phyloP scores from a whole-genome alignment of 1,140 invertebrate species.

The Hydropsyche tenuis region DNA sequence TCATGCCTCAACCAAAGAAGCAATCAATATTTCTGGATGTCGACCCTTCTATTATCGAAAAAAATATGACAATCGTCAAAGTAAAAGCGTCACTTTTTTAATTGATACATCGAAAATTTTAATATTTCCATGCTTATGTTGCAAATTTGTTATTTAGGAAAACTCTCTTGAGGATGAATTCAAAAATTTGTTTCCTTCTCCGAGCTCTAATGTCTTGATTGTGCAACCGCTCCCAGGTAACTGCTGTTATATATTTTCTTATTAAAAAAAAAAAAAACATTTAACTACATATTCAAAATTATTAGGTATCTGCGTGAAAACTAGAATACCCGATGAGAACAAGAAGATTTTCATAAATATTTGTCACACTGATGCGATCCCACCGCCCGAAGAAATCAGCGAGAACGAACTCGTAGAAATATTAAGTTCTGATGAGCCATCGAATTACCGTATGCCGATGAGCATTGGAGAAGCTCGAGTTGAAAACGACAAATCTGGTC shows the following conservation, averaged over 20 bases:
- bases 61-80: conserved; percentile 58
- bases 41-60: conserved; percentile 60
- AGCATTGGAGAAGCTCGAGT: conserved; percentile 81
- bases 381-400: conserved; percentile 78
- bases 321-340: conserved; percentile 69
- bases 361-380: conserved; percentile 77
- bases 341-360: conserved; percentile 84
- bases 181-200: conserved; percentile 32
- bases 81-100: conserved; percentile 52
- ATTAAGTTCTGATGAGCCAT: conserved; percentile 73
- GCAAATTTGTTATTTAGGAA: conserved; percentile 1
- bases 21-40: conserved; percentile 59
- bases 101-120: too few relatives aligned
- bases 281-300: conserved; percentile 46
- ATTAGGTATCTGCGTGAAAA: conserved; percentile 86
- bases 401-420: conserved; percentile 77
- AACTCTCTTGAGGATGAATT: conserved; percentile 5
- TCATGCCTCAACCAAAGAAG: conserved; percentile 33
- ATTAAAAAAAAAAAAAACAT: background rate
- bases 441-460: conserved; percentile 82
- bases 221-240: conserved; percentile 23
- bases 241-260: background rate
- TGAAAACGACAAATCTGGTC: conserved; percentile 79
- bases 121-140: too few relatives aligned
- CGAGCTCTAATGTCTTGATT: conserved; percentile 21